Percentiles rank a stretch among this genome's conserved stretches.
Conservation (phyloP, 2,888 invertebrate species). For the Lottia gigantea region DNA sequence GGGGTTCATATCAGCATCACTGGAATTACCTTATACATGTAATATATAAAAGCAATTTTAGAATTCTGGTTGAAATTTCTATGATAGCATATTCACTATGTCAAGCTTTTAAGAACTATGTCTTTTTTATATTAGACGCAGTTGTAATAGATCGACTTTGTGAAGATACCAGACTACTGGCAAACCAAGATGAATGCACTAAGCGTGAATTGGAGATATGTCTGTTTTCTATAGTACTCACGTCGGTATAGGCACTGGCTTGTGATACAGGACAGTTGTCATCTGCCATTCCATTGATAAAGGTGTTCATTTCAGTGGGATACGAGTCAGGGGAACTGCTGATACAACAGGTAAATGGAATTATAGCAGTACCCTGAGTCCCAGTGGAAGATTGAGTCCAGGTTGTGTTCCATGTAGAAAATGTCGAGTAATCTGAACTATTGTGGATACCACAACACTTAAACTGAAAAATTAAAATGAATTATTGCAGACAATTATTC, state of each 20-base stretch:
- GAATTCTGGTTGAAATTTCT: too few relatives aligned
- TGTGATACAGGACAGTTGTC: constrained; percentile 1
- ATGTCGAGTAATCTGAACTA: background rate
- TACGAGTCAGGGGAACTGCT: background rate
- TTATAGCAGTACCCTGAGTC: constrained; percentile 4
- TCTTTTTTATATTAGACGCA: too few relatives aligned
- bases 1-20: too few relatives aligned
- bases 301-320: background rate
- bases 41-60: too few relatives aligned
- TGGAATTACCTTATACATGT: too few relatives aligned
- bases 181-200: background rate
- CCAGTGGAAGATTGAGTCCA: background rate
- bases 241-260: background rate
- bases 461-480: constrained; percentile 1
- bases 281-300: background rate
- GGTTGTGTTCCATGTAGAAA: constrained; percentile 14
- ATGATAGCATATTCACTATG: too few relatives aligned
- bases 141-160: too few relatives aligned
- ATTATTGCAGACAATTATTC: too few relatives aligned
- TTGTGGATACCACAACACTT: constrained; percentile 16
- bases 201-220: background rate
- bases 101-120: too few relatives aligned
- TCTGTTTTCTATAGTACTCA: background rate
- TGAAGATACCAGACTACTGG: too few relatives aligned
- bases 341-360: constrained; percentile 17